A percentile compares a stretch with the other conserved stretches of the same genome.
phyloP scores from a whole-genome alignment of 1,140 invertebrate species.

The Aphaenogaster rudis region DNA sequence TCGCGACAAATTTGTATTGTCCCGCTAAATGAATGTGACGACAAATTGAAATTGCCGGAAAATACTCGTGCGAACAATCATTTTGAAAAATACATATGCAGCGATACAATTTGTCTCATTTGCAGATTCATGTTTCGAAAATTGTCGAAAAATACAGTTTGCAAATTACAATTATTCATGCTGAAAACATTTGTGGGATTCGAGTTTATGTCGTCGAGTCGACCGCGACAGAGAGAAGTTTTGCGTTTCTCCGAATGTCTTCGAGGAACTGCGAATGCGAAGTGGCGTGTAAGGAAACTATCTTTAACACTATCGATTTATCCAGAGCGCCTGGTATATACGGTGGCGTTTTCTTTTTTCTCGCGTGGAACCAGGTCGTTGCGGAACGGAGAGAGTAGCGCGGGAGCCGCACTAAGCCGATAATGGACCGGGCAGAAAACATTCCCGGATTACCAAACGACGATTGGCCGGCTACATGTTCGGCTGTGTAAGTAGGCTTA shows the following conservation, averaged over 20 bases:
- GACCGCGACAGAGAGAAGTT: not conserved
- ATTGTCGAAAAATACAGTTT: not conserved
- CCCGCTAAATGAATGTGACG: not conserved
- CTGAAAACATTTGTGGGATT: not conserved
- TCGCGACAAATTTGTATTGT: not conserved
- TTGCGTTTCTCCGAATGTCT: not conserved
- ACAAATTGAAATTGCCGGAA: slow-evolving; percentile 8
- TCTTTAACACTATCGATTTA: slow-evolving; percentile 61
- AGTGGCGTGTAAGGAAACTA: slow-evolving; percentile 43
- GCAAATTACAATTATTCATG: slow-evolving; percentile 6
- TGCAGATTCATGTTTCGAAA: not conserved
- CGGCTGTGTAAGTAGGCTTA: slow-evolving; percentile 78
- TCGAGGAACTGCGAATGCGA: slow-evolving; percentile 33
- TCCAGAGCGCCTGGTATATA: not conserved
- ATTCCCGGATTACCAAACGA: slow-evolving; percentile 75
- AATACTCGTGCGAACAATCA: not conserved
- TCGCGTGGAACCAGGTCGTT: slow-evolving; percentile 43
- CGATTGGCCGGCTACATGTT: slow-evolving; percentile 68
- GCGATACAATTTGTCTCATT: not conserved
- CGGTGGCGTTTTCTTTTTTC: slow-evolving; percentile 25
- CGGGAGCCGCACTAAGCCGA: slow-evolving; percentile 69
- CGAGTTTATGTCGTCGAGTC: not conserved
- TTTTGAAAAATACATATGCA: not conserved
- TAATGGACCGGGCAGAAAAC: slow-evolving; percentile 78
- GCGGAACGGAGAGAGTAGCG: slow-evolving; percentile 37